Conservation (phyloP, 2,113 vertebrate species). For the Glareola pratincola region DNA sequence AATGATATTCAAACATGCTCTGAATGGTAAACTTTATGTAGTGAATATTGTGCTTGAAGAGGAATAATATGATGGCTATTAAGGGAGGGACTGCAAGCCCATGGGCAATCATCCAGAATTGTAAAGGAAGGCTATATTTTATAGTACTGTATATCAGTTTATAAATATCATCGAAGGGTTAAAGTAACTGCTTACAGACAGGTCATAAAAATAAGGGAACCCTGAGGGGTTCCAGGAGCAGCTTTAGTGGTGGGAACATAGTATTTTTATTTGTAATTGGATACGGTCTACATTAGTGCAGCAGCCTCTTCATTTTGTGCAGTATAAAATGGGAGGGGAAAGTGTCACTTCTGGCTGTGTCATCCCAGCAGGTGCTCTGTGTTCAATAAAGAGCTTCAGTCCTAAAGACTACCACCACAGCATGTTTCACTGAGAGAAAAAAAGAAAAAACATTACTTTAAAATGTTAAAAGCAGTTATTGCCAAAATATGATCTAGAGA, state of each 20-base stretch:
- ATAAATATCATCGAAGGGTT: background rate
- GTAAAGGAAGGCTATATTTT: background rate
- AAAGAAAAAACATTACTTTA: background rate
- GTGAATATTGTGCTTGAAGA: background rate
- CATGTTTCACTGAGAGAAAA: background rate
- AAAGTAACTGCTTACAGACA: background rate
- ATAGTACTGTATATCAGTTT: background rate
- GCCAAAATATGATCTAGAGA: background rate
- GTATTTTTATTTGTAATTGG: background rate
- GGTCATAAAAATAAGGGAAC: background rate
- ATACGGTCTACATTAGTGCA: background rate
- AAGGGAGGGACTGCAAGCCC: background rate
- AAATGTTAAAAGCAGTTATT: background rate
- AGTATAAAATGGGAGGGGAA: background rate
- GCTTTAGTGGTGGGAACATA: background rate
- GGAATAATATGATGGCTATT: background rate
- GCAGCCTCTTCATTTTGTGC: background rate
- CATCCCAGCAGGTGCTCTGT: background rate
- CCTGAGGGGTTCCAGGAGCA: background rate
- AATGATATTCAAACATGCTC: background rate
- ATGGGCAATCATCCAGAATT: background rate
- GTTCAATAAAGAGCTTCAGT: background rate
- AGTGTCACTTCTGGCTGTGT: background rate
- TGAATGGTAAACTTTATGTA: background rate
- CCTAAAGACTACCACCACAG: background rate